These are phyloP conservation scores for Drosophila melanica DNA, from an alignment of 1,140 invertebrate genomes.

Conservation along the genomic window DNA sequence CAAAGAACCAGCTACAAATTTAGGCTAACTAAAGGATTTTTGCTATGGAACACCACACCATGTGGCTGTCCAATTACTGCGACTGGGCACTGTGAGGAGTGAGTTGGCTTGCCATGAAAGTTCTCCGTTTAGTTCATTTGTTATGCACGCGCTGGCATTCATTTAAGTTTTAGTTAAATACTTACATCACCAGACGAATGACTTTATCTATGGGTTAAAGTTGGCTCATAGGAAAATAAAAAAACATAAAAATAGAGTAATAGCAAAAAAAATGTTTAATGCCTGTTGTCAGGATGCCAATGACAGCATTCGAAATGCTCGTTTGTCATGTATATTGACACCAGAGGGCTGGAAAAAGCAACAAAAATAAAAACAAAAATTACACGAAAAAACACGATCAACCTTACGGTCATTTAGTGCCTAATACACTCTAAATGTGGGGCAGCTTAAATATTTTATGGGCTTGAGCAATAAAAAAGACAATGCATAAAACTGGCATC, in stretches of 20 bases:
- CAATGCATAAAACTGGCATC: not conserved
- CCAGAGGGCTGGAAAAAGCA: not conserved
- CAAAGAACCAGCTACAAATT: constrained; percentile 17
- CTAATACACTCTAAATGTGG: not conserved
- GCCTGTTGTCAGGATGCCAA: constrained; percentile 26
- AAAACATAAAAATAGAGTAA: not conserved
- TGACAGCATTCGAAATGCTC: constrained; percentile 18
- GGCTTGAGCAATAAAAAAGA: not conserved
- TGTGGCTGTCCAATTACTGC: not conserved
- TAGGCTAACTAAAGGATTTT: constrained; percentile 6
- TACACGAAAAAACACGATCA: constrained; percentile 1
- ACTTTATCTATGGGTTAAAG: constrained; percentile 7
- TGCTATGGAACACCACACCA: not conserved
- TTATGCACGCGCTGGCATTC: not conserved
- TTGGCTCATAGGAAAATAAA: constrained; percentile 1
- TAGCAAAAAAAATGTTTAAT: constrained; percentile 12
- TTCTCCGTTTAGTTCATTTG: not conserved
- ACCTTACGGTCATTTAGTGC: constrained; percentile 13
- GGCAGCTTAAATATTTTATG: not conserved
- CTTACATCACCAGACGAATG: not conserved
- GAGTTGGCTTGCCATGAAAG: not conserved
- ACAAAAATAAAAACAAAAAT: not conserved
- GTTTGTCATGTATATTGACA: constrained; percentile 30
- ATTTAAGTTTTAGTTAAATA: constrained; percentile 7
- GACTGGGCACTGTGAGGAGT: not conserved